phyloP scores from a whole-genome alignment of 2,888 invertebrate species.

The Tubulanus polymorphus region DNA sequence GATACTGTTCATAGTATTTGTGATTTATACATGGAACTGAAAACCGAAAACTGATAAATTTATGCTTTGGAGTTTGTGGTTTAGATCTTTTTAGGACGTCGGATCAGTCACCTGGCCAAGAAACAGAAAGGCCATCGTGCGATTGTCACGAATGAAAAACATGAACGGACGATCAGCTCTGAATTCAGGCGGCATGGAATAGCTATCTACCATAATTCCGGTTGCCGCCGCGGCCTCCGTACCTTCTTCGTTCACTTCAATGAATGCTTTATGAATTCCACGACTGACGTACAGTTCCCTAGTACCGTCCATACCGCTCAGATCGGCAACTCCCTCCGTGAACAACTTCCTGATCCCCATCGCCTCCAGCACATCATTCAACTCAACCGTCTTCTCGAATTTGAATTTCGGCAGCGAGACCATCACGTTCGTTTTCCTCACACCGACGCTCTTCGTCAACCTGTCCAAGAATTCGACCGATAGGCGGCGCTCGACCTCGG shows the following conservation, averaged over 20 bases:
- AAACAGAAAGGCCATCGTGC: conserved; percentile 14
- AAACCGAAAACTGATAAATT: no score
- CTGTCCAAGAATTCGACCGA: conserved; percentile 3
- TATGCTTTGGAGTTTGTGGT: no score
- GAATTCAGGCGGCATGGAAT: conserved; percentile 13
- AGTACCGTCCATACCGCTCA: background rate
- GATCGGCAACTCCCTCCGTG: conserved; percentile 8
- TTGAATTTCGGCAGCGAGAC: conserved; percentile 20
- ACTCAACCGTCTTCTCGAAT: conserved; percentile 9
- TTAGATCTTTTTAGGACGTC: no score
- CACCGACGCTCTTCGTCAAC: background rate
- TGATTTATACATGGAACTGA: no score
- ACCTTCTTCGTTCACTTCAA: conserved; percentile 36
- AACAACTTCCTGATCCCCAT: conserved; percentile 5
- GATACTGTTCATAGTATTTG: no score
- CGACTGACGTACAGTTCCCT: conserved; percentile 12
- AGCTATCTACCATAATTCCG: conserved; percentile 15
- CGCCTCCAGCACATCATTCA: conserved; percentile 8
- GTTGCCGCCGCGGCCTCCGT: conserved; percentile 34
- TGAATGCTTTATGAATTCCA: conserved; percentile 19
- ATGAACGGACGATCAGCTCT: conserved; percentile 25
- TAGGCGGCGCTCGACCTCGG: conserved; percentile 23
- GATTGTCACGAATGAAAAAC: conserved; percentile 23
- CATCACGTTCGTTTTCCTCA: background rate
- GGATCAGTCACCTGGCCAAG: background rate